These are phyloP conservation scores for Hypolimnas misippus DNA, from an alignment of 2,888 invertebrate genomes.

Conservation along the genomic window DNA sequence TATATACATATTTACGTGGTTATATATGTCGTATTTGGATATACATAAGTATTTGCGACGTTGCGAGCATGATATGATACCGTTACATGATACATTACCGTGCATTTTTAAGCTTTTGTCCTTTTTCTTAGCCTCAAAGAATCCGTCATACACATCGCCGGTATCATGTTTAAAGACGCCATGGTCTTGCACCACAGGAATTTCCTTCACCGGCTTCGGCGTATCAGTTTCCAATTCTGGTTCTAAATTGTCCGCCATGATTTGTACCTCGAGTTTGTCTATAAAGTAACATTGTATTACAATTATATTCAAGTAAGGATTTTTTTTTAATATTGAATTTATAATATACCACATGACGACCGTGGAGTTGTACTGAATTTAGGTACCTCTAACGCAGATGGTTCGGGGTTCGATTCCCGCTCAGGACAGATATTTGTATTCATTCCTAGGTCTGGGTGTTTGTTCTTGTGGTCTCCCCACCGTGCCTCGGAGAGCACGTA, in stretches of 20 bases:
- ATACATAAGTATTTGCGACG: too few relatives aligned
- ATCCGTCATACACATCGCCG: conserved; percentile 84
- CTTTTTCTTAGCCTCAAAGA: conserved; percentile 81
- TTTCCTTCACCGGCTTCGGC: conserved; percentile 54
- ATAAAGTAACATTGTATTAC: background rate
- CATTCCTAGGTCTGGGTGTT: too few relatives aligned
- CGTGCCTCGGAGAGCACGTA: too few relatives aligned
- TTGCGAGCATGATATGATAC: conserved; percentile 54
- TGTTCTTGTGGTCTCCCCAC: too few relatives aligned
- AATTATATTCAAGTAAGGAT: background rate
- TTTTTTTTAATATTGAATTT: too few relatives aligned
- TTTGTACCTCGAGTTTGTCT: conserved; percentile 10
- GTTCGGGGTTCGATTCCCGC: too few relatives aligned
- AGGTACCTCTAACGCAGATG: too few relatives aligned
- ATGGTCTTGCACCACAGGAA: conserved; percentile 60
- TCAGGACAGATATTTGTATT: too few relatives aligned
- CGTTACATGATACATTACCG: conserved; percentile 59
- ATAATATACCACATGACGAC: too few relatives aligned
- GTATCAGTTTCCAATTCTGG: conserved; percentile 46
- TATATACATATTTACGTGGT: too few relatives aligned
- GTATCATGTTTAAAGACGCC: conserved; percentile 80
- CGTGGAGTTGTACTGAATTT: too few relatives aligned
- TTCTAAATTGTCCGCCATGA: conserved; percentile 52
- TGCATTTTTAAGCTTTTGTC: conserved; percentile 71
- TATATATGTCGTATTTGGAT: too few relatives aligned